These are phyloP conservation scores for Heterodera filipjevi DNA, from an alignment of 2,888 invertebrate species.

Conservation along the genomic window DNA sequence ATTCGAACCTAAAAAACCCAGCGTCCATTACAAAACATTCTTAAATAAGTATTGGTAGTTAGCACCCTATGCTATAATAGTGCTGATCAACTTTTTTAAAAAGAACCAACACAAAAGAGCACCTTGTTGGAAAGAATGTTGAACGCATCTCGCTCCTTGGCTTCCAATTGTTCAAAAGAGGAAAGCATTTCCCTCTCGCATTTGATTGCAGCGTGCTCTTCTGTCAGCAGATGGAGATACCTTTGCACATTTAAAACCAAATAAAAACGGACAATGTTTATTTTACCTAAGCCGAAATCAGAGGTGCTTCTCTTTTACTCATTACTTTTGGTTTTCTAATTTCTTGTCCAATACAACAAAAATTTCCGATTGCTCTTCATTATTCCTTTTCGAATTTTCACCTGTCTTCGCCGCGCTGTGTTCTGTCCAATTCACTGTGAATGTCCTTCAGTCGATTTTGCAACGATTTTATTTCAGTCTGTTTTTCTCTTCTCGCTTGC, in stretches of 20 bases:
- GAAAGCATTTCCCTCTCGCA: slow-evolving; percentile 69
- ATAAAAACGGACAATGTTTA: too few species aligned
- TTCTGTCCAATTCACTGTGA: slow-evolving; percentile 78
- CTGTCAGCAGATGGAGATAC: slow-evolving; percentile 77
- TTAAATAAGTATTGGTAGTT: too few species aligned
- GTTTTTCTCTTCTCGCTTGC: slow-evolving; percentile 73
- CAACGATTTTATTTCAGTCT: slow-evolving; percentile 72
- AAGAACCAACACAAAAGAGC: background rate
- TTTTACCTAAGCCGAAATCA: too few species aligned
- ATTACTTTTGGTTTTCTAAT: too few species aligned
- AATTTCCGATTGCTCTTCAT: too few species aligned
- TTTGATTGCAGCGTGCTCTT: slow-evolving; percentile 72
- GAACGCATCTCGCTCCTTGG: slow-evolving; percentile 75
- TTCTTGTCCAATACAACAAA: too few species aligned
- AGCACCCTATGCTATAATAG: background rate
- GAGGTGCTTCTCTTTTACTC: too few species aligned
- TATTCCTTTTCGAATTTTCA: slow-evolving; percentile 66
- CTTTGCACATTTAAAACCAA: slow-evolving; percentile 34
- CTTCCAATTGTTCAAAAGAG: slow-evolving; percentile 74
- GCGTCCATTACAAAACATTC: too few species aligned
- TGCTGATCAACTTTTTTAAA: slow-evolving; percentile 53
- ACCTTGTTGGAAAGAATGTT: slow-evolving; percentile 59
- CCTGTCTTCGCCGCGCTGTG: slow-evolving; percentile 78
- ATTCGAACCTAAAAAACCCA: slow-evolving; percentile 73
- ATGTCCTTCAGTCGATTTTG: slow-evolving; percentile 76